Conservation (phyloP, 2,797 vertebrate genomes). For the Anguilla megastoma region DNA sequence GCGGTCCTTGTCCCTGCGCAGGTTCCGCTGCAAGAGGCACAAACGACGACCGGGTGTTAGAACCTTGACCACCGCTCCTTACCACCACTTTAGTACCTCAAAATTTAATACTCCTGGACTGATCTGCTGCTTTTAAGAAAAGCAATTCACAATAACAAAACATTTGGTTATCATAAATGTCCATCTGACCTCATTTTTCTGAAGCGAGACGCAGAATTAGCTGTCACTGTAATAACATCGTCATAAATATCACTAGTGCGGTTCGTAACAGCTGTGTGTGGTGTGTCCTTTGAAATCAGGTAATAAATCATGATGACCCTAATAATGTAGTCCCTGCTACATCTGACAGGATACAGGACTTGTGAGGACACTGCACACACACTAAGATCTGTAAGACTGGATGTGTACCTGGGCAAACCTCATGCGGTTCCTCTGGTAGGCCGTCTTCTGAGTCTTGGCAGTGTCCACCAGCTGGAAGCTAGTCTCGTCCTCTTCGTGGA, state of each 20-base stretch:
- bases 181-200: not conserved
- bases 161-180: not conserved
- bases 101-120: too few species aligned
- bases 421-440: constrained; percentile 98
- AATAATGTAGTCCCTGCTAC: not conserved
- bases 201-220: not conserved
- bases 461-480: constrained; percentile 99
- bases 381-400: not conserved
- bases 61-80: too few species aligned
- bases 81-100: not conserved
- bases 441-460: constrained; percentile 93
- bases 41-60: not conserved
- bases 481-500: constrained; percentile 95
- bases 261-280: not conserved
- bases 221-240: not conserved
- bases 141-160: not conserved
- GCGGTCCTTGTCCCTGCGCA: constrained; percentile 94
- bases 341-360: not conserved
- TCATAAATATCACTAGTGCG: not conserved
- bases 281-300: not conserved
- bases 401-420: constrained; percentile 90
- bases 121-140: not conserved
- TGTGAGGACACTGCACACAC: not conserved
- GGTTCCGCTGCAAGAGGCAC: constrained; percentile 79
- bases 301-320: not conserved